Base-by-base conservation (phyloP, 2,113 vertebrate species). In the Syngnathus typhle region DNA sequence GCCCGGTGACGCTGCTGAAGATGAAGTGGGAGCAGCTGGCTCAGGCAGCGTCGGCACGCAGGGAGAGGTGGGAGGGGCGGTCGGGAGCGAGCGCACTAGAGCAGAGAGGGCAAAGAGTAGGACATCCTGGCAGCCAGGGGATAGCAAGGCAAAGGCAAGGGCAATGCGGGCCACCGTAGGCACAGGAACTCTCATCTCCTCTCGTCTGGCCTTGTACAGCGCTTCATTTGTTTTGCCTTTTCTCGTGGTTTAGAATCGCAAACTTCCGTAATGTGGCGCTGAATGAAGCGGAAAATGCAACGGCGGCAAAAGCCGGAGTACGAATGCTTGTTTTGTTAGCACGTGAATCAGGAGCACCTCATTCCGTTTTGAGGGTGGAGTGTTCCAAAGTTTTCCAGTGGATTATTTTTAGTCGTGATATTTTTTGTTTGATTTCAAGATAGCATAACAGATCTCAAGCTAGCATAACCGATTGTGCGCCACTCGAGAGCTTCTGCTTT, bases 11-110 rank as follows among this genome's bases (percentile, higher is more conserved):
- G 95, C 92, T 94, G 95, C 94, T 92, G 94, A 96, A 98, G 97
- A 98, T 95, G 94, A 94, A 97, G 95, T 94, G 93, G 95, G 92
- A 98, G 95, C 97, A 99, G 97, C 96, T 99, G 97, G 93, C 91
- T 93, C 91, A 93, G 95, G 93, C 95, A 94, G 94, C 93, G 92
- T 93, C 93, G 92, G 93, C 92, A 94, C 85, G 91, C 91, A 92
- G 91, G 91, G 92, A 95, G 92, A 88, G 93, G 93, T 90, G 79
- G 84, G 74, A 76, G 81, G 87, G 80, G 46, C 81, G 77, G 72
- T 76, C 67, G 85, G 93, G 92, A 93, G 87, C 76, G 82, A 90
- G 87, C 75, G 91, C 94, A 95, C 78, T 77, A 64, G 94, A 95
- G 94, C 94, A 95, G 91, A 97, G 94, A 97, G 95, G 96, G 95